Percentiles rank a stretch among this genome's conserved stretches.
phyloP scores from a whole-genome alignment of 1,140 invertebrate species.

The Pantala flavescens region DNA sequence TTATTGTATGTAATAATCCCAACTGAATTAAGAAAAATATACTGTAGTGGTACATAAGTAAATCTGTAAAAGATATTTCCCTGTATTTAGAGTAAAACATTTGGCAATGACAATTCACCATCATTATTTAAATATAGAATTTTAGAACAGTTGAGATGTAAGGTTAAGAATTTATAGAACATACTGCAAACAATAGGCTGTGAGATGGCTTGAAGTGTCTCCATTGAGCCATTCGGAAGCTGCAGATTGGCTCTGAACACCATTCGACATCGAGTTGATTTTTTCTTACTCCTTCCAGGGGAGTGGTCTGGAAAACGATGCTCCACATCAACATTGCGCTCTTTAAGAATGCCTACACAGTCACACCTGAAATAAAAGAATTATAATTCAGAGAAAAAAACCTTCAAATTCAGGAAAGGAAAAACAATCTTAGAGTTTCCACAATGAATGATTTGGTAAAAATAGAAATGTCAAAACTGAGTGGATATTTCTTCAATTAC shows the following conservation, averaged over 20 bases:
- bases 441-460: neutral
- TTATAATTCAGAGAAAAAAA: no score
- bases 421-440: neutral
- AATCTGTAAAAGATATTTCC: no score
- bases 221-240: conserved; percentile 57
- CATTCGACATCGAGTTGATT: conserved; percentile 89
- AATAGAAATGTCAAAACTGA: no score
- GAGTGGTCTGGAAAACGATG: conserved; percentile 74
- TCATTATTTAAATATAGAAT: no score
- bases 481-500: no score
- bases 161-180: conserved; percentile 39
- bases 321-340: conserved; percentile 93
- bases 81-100: no score
- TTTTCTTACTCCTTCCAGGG: conserved; percentile 70
- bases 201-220: conserved; percentile 85
- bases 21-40: no score
- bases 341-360: conserved; percentile 79
- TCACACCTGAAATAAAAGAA: conserved; percentile 45
- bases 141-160: no score
- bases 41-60: no score
- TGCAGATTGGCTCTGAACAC: conserved; percentile 73
- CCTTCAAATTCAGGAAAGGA: conserved; percentile 16
- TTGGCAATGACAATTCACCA: no score
- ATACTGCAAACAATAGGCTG: conserved; percentile 92
- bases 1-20: no score